Percentiles rank a stretch among this genome's conserved stretches.
Conservation (phyloP, 37 sponge, comb jelly and placozoan genomes). For the Oopsacas minuta region DNA sequence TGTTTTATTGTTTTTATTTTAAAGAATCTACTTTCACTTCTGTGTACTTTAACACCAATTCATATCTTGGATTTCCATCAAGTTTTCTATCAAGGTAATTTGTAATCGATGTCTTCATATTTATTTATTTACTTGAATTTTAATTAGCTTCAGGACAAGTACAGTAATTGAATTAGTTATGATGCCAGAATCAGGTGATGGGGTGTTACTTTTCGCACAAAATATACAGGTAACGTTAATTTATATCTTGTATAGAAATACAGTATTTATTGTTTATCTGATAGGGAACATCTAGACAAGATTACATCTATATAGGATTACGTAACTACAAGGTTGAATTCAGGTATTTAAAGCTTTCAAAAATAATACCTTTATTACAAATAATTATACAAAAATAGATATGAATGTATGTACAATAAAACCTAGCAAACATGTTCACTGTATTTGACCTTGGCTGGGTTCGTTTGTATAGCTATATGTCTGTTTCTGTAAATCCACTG, state of each 20-base stretch:
- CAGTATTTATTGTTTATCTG: not conserved
- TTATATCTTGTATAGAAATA: too few species aligned
- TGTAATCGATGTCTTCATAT: too few species aligned
- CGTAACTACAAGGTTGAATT: not conserved
- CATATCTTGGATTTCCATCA: conserved; percentile 10
- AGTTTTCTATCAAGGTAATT: not conserved
- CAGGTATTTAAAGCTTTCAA: not conserved
- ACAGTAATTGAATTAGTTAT: not conserved
- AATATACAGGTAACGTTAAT: not conserved
- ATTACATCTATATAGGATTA: not conserved
- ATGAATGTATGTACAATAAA: not conserved
- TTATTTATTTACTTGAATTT: too few species aligned
- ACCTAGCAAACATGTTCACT: not conserved
- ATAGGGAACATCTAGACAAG: not conserved
- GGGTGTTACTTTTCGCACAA: conserved; percentile 8
- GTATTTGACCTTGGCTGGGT: not conserved
- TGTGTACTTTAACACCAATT: not conserved
- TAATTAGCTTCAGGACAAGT: not conserved
- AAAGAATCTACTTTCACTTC: not conserved
- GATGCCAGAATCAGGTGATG: not conserved
- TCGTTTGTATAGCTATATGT: not conserved
- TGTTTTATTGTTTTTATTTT: not conserved
- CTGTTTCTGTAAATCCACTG: not conserved
- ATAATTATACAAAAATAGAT: not conserved
- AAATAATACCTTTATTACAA: not conserved